A percentile compares a stretch with the other conserved stretches of the same genome.
Evolutionary conservation across 2,888 invertebrate species (phyloP).

Genomic region (Dexiosoma caninum): DNA sequence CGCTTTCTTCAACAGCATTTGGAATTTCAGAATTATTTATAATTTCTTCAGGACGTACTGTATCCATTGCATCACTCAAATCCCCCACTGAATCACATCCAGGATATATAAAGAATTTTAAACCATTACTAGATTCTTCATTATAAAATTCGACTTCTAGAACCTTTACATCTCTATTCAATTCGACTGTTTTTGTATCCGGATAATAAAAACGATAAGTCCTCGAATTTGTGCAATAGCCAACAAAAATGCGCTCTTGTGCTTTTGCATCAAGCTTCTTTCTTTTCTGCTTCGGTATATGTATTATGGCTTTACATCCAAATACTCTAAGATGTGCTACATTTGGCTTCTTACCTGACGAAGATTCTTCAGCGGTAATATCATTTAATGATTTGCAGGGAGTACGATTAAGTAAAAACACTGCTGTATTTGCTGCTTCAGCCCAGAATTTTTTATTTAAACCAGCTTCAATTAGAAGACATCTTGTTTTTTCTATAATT

Average conservation of each 20-base stretch:
- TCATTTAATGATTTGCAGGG: background rate
- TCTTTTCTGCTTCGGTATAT: background rate
- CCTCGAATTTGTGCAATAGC: background rate
- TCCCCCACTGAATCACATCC: constrained; percentile 10
- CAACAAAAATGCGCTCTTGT: constrained; percentile 9
- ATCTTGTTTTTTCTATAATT: background rate
- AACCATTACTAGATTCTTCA: background rate
- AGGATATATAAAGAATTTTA: too few relatives aligned
- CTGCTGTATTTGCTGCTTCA: background rate
- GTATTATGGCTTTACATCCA: constrained; percentile 10
- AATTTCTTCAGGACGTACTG: background rate
- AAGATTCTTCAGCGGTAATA: background rate
- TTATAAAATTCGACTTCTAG: background rate
- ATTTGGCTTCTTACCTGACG: background rate
- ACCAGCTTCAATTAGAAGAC: background rate
- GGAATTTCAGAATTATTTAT: background rate
- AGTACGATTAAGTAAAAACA: background rate
- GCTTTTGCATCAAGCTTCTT: constrained; percentile 2
- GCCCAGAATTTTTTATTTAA: too few relatives aligned
- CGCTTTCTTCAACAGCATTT: background rate
- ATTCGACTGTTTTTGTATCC: background rate
- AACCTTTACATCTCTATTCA: constrained; percentile 15
- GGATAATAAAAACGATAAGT: background rate
- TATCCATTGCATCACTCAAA: background rate
- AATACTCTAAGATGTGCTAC: background rate